Evolutionary conservation across 2,888 invertebrate species (phyloP).

Genomic region (Harpagoxenus sublaevis): DNA sequence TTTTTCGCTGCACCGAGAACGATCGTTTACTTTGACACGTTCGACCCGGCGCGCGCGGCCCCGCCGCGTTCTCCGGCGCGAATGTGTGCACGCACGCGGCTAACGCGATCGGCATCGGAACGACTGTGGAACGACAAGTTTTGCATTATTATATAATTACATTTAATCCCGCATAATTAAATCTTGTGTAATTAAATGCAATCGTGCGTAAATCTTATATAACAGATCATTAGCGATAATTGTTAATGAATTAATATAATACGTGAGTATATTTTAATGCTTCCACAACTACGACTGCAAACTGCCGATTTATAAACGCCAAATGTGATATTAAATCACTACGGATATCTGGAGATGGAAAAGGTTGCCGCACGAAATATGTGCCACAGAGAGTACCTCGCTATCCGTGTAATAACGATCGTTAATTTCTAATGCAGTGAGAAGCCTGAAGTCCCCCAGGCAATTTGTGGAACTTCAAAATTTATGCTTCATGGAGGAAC

Average conservation of each 20-base stretch:
- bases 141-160: not conserved
- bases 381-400: conserved; percentile 16
- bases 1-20: conserved; percentile 36
- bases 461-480: conserved; percentile 24
- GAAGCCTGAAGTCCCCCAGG: not conserved
- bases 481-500: conserved; percentile 14
- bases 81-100: not conserved
- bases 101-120: not conserved
- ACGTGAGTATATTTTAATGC: not conserved
- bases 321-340: not conserved
- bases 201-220: not conserved
- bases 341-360: not conserved
- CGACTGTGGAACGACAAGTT: too few species aligned
- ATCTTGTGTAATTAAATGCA: not conserved
- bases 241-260: not conserved
- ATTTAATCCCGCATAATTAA: not conserved
- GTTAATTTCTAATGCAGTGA: conserved; percentile 27
- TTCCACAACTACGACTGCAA: too few species aligned
- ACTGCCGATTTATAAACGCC: not conserved
- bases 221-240: not conserved
- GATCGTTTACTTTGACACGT: conserved; percentile 52
- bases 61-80: not conserved
- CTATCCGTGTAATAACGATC: conserved; percentile 6
- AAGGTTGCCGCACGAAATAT: not conserved
- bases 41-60: conserved; percentile 8